A percentile compares a stretch with the other conserved stretches of the same genome.
These are phyloP conservation scores for Labeo catla DNA, from an alignment of 2,113 vertebrate genomes.

Conservation along the genomic window DNA sequence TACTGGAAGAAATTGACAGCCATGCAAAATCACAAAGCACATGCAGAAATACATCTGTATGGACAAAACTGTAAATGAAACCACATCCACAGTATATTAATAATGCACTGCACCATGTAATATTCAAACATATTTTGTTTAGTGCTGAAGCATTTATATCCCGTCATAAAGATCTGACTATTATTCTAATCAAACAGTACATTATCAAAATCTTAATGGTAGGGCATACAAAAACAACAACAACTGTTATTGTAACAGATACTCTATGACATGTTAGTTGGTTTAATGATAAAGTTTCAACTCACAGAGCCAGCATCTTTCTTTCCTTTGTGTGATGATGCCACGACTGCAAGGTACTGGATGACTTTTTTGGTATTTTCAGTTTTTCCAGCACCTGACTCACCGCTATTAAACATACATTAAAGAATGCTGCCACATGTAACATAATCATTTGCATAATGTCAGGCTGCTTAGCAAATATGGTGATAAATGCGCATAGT, in stretches of 20 bases:
- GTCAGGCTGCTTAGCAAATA: neutral
- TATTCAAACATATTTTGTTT: conserved; percentile 39
- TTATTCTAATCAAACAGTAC: neutral
- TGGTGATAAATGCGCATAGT: neutral
- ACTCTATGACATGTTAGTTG: neutral
- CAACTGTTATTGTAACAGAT: neutral
- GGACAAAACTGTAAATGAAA: neutral
- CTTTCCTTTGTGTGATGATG: conserved; percentile 96
- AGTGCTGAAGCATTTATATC: neutral
- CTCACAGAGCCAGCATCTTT: conserved; percentile 71
- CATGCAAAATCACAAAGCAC: neutral
- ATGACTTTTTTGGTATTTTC: conserved; percentile 99
- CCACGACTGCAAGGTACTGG: conserved; percentile 94
- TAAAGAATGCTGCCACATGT: conserved; percentile 39
- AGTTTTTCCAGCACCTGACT: conserved; percentile 96
- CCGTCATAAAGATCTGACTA: conserved; percentile 24
- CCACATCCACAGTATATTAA: neutral
- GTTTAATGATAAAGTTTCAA: conserved; percentile 7
- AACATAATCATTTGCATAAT: conserved; percentile 8
- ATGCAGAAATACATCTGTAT: neutral
- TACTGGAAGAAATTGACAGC: neutral
- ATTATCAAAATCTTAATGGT: neutral
- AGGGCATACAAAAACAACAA: neutral
- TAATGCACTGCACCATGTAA: neutral
- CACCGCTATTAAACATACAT: conserved; percentile 79